A percentile compares a stretch with the other conserved stretches of the same genome.
These are phyloP conservation scores for Salvelinus sp. DNA, from an alignment of 2,113 vertebrate genomes.

Conservation along the genomic window DNA sequence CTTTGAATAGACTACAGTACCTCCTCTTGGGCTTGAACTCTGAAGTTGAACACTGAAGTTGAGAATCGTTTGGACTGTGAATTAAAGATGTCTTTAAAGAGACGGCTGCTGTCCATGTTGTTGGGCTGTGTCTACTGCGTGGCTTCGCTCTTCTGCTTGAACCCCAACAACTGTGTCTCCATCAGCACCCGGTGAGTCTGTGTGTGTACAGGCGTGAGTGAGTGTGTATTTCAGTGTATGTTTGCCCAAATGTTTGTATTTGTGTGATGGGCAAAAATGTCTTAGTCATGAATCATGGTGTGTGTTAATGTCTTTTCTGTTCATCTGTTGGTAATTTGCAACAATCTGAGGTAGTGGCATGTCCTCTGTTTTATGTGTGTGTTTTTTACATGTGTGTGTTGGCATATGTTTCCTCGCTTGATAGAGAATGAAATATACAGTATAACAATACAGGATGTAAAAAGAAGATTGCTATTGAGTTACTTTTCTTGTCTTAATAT, in stretches of 20 bases:
- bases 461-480: neutral
- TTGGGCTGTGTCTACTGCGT: slow-evolving; percentile 73
- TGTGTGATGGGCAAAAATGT: slow-evolving; percentile 1
- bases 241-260: neutral
- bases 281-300: neutral
- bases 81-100: slow-evolving; percentile 72
- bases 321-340: neutral
- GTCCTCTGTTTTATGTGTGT: too few species aligned
- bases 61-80: slow-evolving; percentile 13
- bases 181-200: slow-evolving; percentile 61
- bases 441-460: neutral
- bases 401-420: neutral
- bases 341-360: too few species aligned
- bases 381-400: neutral
- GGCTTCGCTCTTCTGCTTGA: slow-evolving; percentile 73
- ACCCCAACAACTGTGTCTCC: slow-evolving; percentile 64
- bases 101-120: slow-evolving; percentile 69
- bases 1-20: neutral
- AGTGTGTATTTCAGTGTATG: neutral
- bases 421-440: neutral
- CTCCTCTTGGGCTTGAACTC: neutral
- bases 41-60: neutral
- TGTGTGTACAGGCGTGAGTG: neutral
- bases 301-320: slow-evolving; percentile 2
- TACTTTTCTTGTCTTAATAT: neutral